Conservation (phyloP, 2,113 vertebrate genomes). For the Pardalotus punctatus region DNA sequence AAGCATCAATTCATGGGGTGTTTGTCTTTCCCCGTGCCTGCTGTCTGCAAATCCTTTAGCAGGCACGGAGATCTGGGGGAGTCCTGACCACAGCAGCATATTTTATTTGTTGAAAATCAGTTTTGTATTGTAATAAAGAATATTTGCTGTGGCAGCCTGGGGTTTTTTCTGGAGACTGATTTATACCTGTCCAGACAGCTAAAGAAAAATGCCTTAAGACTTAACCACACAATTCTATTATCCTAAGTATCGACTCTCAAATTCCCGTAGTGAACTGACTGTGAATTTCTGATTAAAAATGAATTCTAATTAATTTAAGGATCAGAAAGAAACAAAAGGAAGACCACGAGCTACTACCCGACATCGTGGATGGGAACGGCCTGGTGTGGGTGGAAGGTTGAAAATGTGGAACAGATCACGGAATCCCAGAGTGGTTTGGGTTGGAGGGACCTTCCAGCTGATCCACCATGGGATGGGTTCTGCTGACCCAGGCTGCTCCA, state of each 20-base stretch:
- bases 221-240: neutral
- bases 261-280: neutral
- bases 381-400: rapidly evolving
- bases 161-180: neutral
- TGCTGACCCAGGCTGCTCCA: neutral
- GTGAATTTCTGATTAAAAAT: constrained; percentile 7
- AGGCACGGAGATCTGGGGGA: neutral
- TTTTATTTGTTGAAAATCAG: constrained; percentile 50
- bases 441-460: neutral
- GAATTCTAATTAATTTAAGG: neutral
- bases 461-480: neutral
- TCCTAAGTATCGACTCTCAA: neutral
- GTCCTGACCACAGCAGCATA: constrained; percentile 39
- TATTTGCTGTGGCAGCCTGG: constrained; percentile 26
- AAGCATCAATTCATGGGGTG: neutral
- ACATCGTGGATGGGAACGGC: neutral
- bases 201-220: constrained; percentile 20
- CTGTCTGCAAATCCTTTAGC: constrained; percentile 31
- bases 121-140: constrained; percentile 48
- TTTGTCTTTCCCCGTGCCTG: neutral
- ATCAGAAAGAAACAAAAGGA: neutral
- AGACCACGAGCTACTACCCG: neutral
- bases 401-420: neutral
- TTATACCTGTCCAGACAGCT: constrained; percentile 33
- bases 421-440: neutral